These are phyloP conservation scores for Drosophila quinaria DNA, from an alignment of 2,888 invertebrate species.

Conservation along the genomic window DNA sequence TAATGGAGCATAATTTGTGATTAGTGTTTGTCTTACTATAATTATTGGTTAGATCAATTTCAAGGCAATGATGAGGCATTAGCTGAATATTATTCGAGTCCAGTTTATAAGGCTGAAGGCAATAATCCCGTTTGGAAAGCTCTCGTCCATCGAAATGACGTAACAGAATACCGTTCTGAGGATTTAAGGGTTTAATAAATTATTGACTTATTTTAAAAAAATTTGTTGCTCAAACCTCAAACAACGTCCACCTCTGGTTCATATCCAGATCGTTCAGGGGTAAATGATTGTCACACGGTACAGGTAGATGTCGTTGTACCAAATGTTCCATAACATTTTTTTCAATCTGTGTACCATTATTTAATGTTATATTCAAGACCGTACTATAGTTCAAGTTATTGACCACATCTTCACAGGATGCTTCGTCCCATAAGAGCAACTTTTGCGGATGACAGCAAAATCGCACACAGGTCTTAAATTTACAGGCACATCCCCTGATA, in stretches of 20 bases:
- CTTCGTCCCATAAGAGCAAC: not conserved
- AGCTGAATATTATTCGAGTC: not conserved
- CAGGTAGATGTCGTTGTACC: constrained; percentile 40
- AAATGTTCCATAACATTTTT: constrained; percentile 28
- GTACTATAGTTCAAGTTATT: constrained; percentile 2
- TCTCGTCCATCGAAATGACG: constrained; percentile 15
- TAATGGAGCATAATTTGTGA: not conserved
- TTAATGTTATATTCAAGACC: constrained; percentile 35
- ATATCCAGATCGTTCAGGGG: not conserved
- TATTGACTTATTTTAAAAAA: not conserved
- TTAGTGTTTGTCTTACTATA: constrained; percentile 12
- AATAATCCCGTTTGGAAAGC: constrained; percentile 48
- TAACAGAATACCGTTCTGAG: constrained; percentile 41
- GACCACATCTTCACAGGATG: constrained; percentile 1
- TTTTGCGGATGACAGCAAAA: constrained; percentile 24
- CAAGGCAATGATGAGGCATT: constrained; percentile 33
- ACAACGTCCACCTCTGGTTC: constrained; percentile 35
- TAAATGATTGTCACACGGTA: constrained; percentile 34
- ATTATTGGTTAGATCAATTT: not conserved
- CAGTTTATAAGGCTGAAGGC: constrained; percentile 35
- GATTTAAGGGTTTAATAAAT: not conserved
- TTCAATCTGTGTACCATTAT: constrained; percentile 8
- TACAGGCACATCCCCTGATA: constrained; percentile 56
- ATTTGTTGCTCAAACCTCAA: constrained; percentile 25
- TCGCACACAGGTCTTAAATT: constrained; percentile 13